Conservation (phyloP, 2,113 vertebrate genomes). For the rabbit (Oryctolagus cuniculus) region mOryCun1.1 NC_091438.1:139678001-139678500, state of each 20-base stretch:
- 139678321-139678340: background rate
- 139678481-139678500: background rate
- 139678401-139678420: background rate
- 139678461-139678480: background rate
- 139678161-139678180: constrained; percentile 40
- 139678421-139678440: background rate
- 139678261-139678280: constrained; percentile 66
- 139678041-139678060: background rate
- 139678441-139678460: background rate
- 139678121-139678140: constrained; percentile 43
- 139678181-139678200: background rate
- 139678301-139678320: background rate
- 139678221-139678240: constrained; percentile 6
- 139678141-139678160: constrained; percentile 33
- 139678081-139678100: background rate
- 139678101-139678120: background rate
- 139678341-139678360: background rate
- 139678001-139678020: background rate
- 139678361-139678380: background rate
- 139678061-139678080: background rate
- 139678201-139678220: background rate
- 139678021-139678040: background rate
- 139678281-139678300: constrained; percentile 29
- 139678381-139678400: background rate
- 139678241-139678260: background rate